phyloP scores from a whole-genome alignment of 2,888 invertebrate species.

The Lasiommata megera region DNA sequence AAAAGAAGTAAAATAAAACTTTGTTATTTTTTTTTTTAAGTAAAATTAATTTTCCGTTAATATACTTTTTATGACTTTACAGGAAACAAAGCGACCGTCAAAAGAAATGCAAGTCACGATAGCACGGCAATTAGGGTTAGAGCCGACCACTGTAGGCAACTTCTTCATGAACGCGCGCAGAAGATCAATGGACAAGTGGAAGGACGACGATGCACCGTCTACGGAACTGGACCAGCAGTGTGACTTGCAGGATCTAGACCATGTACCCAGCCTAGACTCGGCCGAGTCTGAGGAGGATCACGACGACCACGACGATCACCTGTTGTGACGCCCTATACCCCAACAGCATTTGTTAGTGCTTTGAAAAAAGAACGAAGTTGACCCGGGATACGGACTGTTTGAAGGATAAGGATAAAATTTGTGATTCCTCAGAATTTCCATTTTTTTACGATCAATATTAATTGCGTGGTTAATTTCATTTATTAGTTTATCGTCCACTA shows the following conservation, averaged over 20 bases:
- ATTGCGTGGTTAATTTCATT: too few species aligned
- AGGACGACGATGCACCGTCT: constrained; percentile 92
- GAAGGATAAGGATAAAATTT: background rate
- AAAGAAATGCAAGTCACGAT: constrained; percentile 99
- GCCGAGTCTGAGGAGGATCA: constrained; percentile 73
- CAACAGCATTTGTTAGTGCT: constrained; percentile 74
- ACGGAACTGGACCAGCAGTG: constrained; percentile 76
- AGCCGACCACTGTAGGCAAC: constrained; percentile 98
- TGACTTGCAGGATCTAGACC: constrained; percentile 76
- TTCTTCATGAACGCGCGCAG: constrained; percentile 99
- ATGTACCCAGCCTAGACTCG: constrained; percentile 67
- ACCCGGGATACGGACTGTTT: constrained; percentile 30
- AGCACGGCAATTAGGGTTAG: constrained; percentile 96
- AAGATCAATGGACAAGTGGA: constrained; percentile 99
- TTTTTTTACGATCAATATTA: background rate
- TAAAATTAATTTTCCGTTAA: background rate
- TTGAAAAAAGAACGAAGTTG: constrained; percentile 59
- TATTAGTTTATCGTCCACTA: too few species aligned
- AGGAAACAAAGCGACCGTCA: constrained; percentile 99
- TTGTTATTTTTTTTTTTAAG: too few species aligned
- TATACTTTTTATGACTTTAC: constrained; percentile 43
- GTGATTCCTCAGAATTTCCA: background rate
- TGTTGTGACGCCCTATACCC: constrained; percentile 77
- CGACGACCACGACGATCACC: constrained; percentile 70
- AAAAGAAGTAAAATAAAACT: too few species aligned